phyloP scores from a whole-genome alignment of 1,140 invertebrate species.

The Papilio dardanus region DNA sequence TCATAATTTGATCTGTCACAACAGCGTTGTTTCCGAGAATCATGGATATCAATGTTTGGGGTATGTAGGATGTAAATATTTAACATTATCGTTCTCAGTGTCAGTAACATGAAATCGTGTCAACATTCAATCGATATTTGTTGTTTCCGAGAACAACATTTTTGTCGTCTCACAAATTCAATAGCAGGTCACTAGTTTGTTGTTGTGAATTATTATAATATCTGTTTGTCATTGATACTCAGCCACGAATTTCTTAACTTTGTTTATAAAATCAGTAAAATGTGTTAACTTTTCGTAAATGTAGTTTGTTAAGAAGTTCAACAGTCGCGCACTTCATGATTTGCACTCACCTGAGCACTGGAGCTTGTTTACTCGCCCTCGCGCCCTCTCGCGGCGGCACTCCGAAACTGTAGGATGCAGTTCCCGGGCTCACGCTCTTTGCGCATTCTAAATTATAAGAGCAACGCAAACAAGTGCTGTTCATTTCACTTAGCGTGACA shows the following conservation, averaged over 20 bases:
- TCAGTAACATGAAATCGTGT: not conserved
- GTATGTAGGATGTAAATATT: slow-evolving; percentile 45
- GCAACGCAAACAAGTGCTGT: slow-evolving; percentile 46
- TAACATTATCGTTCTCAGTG: slow-evolving; percentile 36
- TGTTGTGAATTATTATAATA: not conserved
- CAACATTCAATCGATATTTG: not conserved
- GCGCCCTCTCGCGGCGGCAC: not conserved
- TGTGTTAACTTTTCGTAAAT: slow-evolving; percentile 1
- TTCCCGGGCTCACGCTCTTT: slow-evolving; percentile 26
- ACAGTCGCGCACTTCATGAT: not conserved
- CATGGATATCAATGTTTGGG: slow-evolving; percentile 44
- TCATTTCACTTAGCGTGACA: slow-evolving; percentile 40
- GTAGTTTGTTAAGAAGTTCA: slow-evolving; percentile 28
- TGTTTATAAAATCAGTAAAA: not conserved
- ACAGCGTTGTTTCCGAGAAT: slow-evolving; percentile 43
- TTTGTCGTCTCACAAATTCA: slow-evolving; percentile 31
- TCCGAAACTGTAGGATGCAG: slow-evolving; percentile 31
- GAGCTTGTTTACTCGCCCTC: slow-evolving; percentile 25
- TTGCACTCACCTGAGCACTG: slow-evolving; percentile 9
- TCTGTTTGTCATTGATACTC: not conserved
- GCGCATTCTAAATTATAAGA: slow-evolving; percentile 41
- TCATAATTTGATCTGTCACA: slow-evolving; percentile 38
- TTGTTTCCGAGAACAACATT: not conserved
- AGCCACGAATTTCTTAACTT: not conserved
- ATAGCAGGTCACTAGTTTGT: too few relatives aligned